Percentiles rank a stretch among this genome's conserved stretches.
Conservation (phyloP, 1,140 invertebrate species). For the Aphis gossypii region DNA sequence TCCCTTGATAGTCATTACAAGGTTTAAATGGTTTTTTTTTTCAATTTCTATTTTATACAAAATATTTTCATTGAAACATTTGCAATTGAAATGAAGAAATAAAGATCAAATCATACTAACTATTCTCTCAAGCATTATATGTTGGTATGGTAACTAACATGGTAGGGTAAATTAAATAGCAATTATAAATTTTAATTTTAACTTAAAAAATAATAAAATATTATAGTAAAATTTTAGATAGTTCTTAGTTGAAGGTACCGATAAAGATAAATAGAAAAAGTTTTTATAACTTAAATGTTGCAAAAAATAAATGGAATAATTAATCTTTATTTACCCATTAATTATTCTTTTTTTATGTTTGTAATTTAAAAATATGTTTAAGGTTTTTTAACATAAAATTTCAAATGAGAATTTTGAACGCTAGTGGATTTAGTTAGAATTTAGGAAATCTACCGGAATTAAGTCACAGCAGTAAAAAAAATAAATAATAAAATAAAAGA, state of each 20-base stretch:
- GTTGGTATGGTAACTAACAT: no score
- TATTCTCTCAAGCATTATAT: background rate
- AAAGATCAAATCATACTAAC: background rate
- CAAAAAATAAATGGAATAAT: constrained; percentile 19
- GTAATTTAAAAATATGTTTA: constrained; percentile 14
- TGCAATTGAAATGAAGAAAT: background rate
- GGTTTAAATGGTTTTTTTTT: constrained; percentile 1
- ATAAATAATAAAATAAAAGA: background rate
- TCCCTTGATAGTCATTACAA: constrained; percentile 24
- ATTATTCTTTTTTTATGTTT: constrained; percentile 11
- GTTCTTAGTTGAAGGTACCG: background rate
- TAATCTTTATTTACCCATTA: constrained; percentile 18
- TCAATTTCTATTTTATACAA: background rate
- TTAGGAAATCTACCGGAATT: background rate
- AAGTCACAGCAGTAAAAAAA: background rate
- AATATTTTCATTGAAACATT: constrained; percentile 1
- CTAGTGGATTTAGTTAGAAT: background rate
- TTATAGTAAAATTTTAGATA: no score
- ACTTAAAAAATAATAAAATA: background rate
- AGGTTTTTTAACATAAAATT: background rate
- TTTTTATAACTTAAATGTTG: background rate
- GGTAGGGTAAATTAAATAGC: background rate
- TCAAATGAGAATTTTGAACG: background rate
- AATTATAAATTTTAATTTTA: background rate
- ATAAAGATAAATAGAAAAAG: constrained; percentile 7